These are phyloP conservation scores for Orthonychiurus folsomi DNA, from an alignment of 2,888 invertebrate genomes.

Conservation along the genomic window DNA sequence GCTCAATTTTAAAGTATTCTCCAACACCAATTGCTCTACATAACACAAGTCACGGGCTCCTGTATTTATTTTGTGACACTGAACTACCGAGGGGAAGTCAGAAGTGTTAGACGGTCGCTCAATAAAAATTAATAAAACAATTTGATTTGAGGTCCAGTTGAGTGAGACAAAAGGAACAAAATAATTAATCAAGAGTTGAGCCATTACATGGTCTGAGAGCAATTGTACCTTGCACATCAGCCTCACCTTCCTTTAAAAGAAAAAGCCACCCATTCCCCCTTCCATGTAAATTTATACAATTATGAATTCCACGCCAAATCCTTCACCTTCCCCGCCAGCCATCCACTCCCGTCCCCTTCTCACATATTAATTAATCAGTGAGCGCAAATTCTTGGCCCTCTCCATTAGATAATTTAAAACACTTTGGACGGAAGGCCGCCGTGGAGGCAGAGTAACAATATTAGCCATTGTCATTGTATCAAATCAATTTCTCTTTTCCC, in stretches of 20 bases:
- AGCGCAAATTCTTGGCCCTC: too few relatives aligned
- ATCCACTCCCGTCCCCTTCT: too few relatives aligned
- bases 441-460: background rate
- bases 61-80: background rate
- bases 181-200: background rate
- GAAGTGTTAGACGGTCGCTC: too few relatives aligned
- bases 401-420: background rate
- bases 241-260: background rate
- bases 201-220: background rate
- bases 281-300: background rate
- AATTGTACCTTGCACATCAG: background rate
- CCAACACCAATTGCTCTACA: too few relatives aligned
- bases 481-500: background rate
- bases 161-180: background rate
- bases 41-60: too few relatives aligned
- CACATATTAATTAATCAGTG: too few relatives aligned
- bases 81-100: background rate
- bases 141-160: background rate
- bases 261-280: background rate
- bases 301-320: background rate
- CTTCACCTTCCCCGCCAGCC: background rate
- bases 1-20: too few relatives aligned
- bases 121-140: background rate
- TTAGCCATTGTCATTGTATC: background rate
- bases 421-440: too few relatives aligned